A percentile compares a stretch with the other conserved stretches of the same genome.
phyloP scores from a whole-genome alignment of 2,888 invertebrate genomes.

The Lasioglossum vierecki region DNA sequence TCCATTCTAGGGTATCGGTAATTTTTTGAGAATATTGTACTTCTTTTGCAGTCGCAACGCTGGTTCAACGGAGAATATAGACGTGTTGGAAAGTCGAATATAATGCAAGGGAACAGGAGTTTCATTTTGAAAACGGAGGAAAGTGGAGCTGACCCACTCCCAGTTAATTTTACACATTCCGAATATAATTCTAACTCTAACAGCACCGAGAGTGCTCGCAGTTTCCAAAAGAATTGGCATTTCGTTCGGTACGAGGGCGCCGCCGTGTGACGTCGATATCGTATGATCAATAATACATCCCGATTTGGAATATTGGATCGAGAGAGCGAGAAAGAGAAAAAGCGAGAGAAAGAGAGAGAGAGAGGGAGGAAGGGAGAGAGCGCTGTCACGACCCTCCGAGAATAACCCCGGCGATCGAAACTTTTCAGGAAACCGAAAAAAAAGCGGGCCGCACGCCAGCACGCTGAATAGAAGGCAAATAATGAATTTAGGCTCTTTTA shows the following conservation, averaged over 20 bases:
- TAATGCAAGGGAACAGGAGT: not conserved
- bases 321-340: not conserved
- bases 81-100: not conserved
- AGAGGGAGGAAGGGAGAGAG: not conserved
- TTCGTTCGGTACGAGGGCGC: constrained; percentile 19
- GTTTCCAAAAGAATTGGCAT: constrained; percentile 34
- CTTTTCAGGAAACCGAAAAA: constrained; percentile 52
- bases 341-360: not conserved
- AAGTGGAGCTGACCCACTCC: not conserved
- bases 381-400: constrained; percentile 38
- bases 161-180: not conserved
- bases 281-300: constrained; percentile 51
- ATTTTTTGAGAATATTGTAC: not conserved
- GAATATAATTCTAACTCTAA: not conserved
- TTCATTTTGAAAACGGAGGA: not conserved
- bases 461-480: constrained; percentile 62
- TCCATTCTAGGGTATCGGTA: not conserved
- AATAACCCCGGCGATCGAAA: constrained; percentile 49
- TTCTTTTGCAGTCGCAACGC: not conserved
- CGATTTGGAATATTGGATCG: constrained; percentile 46
- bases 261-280: constrained; percentile 27
- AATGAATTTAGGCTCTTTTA: constrained; percentile 74
- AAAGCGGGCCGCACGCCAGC: constrained; percentile 45
- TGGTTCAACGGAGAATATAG: not conserved
- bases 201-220: not conserved